These are phyloP conservation scores for Clunio marinus DNA, from an alignment of 2,888 invertebrate species.

Conservation along the genomic window DNA sequence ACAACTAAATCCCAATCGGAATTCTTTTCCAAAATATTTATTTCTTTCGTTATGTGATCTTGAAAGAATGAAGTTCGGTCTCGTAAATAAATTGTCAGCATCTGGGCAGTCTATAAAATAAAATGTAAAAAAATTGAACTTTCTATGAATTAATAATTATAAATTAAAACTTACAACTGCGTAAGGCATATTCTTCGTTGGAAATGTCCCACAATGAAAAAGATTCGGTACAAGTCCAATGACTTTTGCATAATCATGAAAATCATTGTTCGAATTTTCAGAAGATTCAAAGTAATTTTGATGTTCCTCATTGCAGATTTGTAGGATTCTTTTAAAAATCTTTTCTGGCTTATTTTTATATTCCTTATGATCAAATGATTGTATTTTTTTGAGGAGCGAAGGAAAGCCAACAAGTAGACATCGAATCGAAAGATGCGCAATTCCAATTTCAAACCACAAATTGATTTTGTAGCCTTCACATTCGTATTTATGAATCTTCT, in stretches of 20 bases:
- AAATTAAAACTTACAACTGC: constrained; percentile 34
- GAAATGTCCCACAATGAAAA: background rate
- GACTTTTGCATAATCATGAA: constrained; percentile 23
- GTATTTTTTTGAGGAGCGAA: background rate
- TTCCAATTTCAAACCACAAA: constrained; percentile 67
- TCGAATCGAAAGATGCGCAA: constrained; percentile 72
- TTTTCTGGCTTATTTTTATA: constrained; percentile 24
- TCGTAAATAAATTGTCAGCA: constrained; percentile 63
- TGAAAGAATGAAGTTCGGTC: constrained; percentile 63
- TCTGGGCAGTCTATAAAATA: constrained; percentile 59
- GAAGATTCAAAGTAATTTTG: constrained; percentile 16
- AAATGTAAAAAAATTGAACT: background rate
- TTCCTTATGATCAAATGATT: background rate
- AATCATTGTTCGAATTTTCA: constrained; percentile 8
- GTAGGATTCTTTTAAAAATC: constrained; percentile 17
- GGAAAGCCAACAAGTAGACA: constrained; percentile 55
- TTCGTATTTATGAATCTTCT: constrained; percentile 64
- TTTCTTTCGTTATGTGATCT: constrained; percentile 50
- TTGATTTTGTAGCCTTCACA: constrained; percentile 61
- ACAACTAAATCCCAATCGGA: constrained; percentile 54
- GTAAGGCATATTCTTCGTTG: background rate
- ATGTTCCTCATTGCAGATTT: background rate
- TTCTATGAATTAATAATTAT: constrained; percentile 29
- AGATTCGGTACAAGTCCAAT: constrained; percentile 25
- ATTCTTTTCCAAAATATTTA: constrained; percentile 44